Percentiles rank a stretch among this genome's conserved stretches.
These are phyloP conservation scores for Daboia siamensis DNA, from an alignment of 2,113 vertebrate genomes.

Conservation along the genomic window DNA sequence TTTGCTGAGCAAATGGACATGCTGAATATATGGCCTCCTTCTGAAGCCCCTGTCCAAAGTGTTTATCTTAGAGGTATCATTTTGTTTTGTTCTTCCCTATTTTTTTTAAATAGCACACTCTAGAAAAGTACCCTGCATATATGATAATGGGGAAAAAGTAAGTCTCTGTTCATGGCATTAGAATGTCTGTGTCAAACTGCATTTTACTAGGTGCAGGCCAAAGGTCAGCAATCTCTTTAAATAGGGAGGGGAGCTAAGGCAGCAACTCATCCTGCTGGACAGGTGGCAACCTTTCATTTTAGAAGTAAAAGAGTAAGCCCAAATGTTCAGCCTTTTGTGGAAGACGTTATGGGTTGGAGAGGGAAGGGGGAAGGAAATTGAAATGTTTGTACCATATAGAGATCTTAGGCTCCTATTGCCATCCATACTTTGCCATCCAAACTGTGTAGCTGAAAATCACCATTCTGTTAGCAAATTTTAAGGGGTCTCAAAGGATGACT, in stretches of 20 bases:
- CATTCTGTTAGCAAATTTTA: background rate
- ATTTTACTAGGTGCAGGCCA: background rate
- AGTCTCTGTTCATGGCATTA: background rate
- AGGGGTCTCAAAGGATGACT: background rate
- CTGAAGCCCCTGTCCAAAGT: background rate
- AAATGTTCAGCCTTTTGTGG: background rate
- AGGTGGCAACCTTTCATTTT: background rate
- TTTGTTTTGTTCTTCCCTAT: background rate
- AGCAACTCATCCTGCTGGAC: background rate
- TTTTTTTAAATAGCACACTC: background rate
- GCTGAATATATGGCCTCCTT: background rate
- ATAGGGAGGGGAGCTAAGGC: background rate
- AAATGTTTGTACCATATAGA: background rate
- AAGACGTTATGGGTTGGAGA: background rate
- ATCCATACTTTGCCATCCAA: background rate
- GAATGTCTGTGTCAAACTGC: background rate
- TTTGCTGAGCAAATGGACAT: background rate
- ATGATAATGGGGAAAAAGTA: background rate
- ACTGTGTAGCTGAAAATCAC: background rate
- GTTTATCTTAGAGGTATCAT: background rate
- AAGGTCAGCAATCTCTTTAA: background rate
- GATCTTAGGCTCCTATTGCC: background rate
- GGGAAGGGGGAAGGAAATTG: background rate
- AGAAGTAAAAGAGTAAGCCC: background rate
- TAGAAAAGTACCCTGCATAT: background rate